These are phyloP conservation scores for Tinamus major DNA, from an alignment of 2,797 vertebrate species.

Conservation along the genomic window DNA sequence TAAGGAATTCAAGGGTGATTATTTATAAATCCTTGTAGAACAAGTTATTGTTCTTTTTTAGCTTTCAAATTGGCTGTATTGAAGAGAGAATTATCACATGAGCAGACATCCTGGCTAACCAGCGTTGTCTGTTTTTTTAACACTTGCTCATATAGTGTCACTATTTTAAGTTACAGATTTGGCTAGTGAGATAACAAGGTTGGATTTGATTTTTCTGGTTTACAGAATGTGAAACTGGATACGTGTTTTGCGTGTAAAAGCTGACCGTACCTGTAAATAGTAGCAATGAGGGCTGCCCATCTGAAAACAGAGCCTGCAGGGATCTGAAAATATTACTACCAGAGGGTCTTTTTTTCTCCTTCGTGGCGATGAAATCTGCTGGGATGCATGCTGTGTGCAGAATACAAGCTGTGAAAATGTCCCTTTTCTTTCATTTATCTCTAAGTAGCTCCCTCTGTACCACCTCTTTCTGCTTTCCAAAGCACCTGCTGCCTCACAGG, in stretches of 20 bases:
- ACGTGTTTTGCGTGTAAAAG: not conserved
- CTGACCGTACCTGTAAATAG: conserved; percentile 7
- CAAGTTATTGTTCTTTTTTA: conserved; percentile 84
- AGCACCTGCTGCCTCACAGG: too few species aligned
- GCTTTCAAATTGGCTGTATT: conserved; percentile 78
- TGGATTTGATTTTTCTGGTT: conserved; percentile 28
- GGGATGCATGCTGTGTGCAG: not conserved
- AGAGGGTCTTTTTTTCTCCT: not conserved
- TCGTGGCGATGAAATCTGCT: not conserved
- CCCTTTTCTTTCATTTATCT: too few species aligned
- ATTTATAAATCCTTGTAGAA: conserved; percentile 86
- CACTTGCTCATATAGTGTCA: conserved; percentile 1
- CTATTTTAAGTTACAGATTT: conserved; percentile 4
- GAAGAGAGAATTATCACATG: conserved; percentile 82
- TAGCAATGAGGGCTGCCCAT: not conserved
- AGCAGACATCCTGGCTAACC: conserved; percentile 81
- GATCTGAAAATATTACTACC: not conserved
- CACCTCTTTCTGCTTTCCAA: too few species aligned
- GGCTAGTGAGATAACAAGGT: conserved; percentile 17
- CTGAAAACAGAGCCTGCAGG: not conserved
- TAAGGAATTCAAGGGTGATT: conserved; percentile 86
- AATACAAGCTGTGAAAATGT: not conserved
- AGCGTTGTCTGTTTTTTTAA: conserved; percentile 49
- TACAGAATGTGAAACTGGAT: not conserved
- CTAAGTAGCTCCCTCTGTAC: too few species aligned